Evolutionary conservation across 2,797 vertebrate species (phyloP).

Genomic region (Pseudochirops corinnae): DNA sequence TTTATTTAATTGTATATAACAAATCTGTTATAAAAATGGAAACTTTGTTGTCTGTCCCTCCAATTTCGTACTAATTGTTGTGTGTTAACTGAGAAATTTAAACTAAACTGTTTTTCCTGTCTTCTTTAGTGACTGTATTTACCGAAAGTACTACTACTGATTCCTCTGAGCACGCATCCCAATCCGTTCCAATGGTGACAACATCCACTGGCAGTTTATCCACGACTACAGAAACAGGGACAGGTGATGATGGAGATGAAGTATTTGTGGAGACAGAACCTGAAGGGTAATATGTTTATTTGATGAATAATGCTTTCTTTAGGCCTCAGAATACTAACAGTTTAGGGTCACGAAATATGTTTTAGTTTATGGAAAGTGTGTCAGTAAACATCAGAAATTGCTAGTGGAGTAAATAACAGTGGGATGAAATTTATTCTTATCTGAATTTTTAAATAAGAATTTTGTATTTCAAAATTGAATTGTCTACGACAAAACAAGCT

Average conservation of each 20-base stretch:
- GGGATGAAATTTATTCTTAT: background rate
- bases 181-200: constrained; percentile 97
- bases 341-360: constrained; percentile 23
- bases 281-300: constrained; percentile 88
- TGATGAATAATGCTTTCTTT: constrained; percentile 22
- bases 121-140: constrained; percentile 88
- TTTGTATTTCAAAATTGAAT: background rate
- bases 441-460: constrained; percentile 4
- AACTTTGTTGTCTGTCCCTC: background rate
- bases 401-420: background rate
- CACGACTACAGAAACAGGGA: constrained; percentile 85
- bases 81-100: background rate
- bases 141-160: constrained; percentile 91
- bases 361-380: constrained; percentile 31
- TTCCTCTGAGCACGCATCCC: constrained; percentile 91
- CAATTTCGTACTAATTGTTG: background rate
- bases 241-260: constrained; percentile 92
- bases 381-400: background rate
- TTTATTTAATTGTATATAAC: background rate
- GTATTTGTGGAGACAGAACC: constrained; percentile 93
- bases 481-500: background rate
- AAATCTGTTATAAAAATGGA: background rate
- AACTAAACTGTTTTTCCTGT: constrained; percentile 27
- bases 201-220: constrained; percentile 92
- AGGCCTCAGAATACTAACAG: background rate